These are phyloP conservation scores for Pyrgus malvae DNA, from an alignment of 2,888 invertebrate genomes.

Conservation along the genomic window DNA sequence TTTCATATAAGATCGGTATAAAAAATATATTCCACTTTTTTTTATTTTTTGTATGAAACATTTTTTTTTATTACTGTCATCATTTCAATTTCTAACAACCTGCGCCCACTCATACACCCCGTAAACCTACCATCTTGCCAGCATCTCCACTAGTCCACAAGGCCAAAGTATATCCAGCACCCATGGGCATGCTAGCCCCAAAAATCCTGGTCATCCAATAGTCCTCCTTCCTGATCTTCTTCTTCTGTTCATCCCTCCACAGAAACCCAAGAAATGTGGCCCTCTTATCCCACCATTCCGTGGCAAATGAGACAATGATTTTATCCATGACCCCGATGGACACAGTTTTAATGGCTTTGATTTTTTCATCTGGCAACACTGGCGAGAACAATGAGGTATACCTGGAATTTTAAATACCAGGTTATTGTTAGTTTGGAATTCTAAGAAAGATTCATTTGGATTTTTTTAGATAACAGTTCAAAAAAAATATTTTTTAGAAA, in stretches of 20 bases:
- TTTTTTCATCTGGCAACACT: constrained; percentile 76
- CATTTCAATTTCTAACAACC: too few relatives aligned
- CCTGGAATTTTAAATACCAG: constrained; percentile 43
- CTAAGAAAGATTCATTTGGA: too few relatives aligned
- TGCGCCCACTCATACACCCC: too few relatives aligned
- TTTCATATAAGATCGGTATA: too few relatives aligned
- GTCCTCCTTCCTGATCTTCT: constrained; percentile 37
- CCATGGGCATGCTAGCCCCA: constrained; percentile 41
- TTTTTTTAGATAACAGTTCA: too few relatives aligned
- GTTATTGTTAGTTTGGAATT: too few relatives aligned
- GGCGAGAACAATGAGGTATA: constrained; percentile 80
- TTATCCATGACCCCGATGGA: constrained; percentile 86
- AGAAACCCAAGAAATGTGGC: constrained; percentile 44
- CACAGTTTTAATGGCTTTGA: constrained; percentile 79
- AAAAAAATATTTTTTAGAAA: too few relatives aligned
- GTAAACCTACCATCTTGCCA: constrained; percentile 51
- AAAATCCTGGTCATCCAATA: constrained; percentile 45
- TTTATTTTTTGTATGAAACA: too few relatives aligned
- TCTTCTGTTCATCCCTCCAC: constrained; percentile 46
- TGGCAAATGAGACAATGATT: constrained; percentile 84
- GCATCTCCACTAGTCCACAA: constrained; percentile 52
- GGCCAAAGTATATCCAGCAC: constrained; percentile 41
- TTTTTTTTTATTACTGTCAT: too few relatives aligned
- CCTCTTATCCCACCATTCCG: constrained; percentile 83
- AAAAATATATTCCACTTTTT: too few relatives aligned